phyloP scores from a whole-genome alignment of 2,113 vertebrate species.

The Zosterops borbonicus region DNA sequence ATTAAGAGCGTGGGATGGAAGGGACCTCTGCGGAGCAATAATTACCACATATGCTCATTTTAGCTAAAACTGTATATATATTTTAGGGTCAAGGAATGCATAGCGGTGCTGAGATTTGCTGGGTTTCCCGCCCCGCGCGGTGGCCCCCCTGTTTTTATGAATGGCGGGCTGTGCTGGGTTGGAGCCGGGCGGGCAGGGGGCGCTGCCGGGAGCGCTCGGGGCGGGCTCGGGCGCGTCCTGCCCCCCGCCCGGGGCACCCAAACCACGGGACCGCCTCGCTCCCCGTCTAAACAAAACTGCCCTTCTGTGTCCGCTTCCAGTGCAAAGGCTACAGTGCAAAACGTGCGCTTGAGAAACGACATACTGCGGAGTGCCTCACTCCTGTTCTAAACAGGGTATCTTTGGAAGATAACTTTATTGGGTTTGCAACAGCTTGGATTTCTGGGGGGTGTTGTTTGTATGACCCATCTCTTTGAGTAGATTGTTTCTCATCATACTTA shows the following conservation, averaged over 20 bases:
- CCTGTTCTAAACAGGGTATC: neutral
- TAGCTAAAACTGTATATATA: neutral
- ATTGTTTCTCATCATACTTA: neutral
- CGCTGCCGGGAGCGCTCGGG: slow-evolving; percentile 19
- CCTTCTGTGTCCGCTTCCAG: neutral
- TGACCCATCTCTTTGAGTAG: neutral
- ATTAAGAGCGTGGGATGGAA: neutral
- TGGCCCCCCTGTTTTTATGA: slow-evolving; percentile 30
- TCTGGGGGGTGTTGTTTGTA: neutral
- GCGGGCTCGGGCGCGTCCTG: neutral
- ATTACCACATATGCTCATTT: neutral
- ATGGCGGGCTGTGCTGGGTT: slow-evolving; percentile 9
- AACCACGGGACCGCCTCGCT: neutral
- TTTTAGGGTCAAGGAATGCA: neutral
- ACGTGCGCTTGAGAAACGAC: neutral
- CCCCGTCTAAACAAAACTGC: neutral
- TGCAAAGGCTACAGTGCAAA: neutral
- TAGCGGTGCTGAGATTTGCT: neutral
- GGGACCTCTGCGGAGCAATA: neutral
- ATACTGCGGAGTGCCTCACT: accelerated
- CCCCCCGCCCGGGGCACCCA: neutral
- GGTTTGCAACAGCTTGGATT: neutral
- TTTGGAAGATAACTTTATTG: neutral
- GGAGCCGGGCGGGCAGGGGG: slow-evolving; percentile 56
- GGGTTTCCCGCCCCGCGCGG: accelerated